Base-by-base conservation (phyloP, 1,140 invertebrate species). In the Dermatophagoides farinae region DNA sequence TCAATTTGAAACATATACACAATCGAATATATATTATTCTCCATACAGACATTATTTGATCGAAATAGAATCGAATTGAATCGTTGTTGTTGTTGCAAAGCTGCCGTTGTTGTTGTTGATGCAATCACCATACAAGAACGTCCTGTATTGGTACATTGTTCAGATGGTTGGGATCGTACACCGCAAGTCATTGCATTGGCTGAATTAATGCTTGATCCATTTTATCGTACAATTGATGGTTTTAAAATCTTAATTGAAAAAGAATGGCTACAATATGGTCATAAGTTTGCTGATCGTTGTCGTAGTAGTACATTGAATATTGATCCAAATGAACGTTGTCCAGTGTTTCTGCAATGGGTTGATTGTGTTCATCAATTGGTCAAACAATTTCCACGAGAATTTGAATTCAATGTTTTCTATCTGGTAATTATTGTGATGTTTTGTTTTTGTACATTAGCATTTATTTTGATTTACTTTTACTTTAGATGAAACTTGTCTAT, bases 301-400 rank as follows among this genome's bases (percentile, higher is more conserved):
- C 90, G 90, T 8, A 84, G 88, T 67, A 81, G 82, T 16, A 79
- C 84, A 18, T 80, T 82, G 22, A 78, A 77, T 1, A 86, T 89
- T 62, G 89, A 96, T 69, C 74, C 78, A 0, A 93, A 91, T 72
- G 91, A 97, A 73, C 76, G 84, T 58, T 91, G 88, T 71, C 95
- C 95, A 16, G 87, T 97, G 61, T 98, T 98, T 75, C 75, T 97
- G 46, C 93, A 97, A 72, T 98, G 91, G 88, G 76, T 97, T 6
- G 93, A 98, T 70, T 88, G 90, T 69, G 84, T 97, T 0, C 85
- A 95, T 75, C 93, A 98, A 73, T 75, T 97, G 50, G 77, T 85
- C 62, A 66, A 73, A 62, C 89, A 97, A 74, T 95, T 88, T 74
- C 86, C 87, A 5, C 87, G 85, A 71, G 82, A 82, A 67, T 98